Evolutionary conservation across 1,140 invertebrate species (phyloP), one percentile per base, ranked within the genome.

Genomic region (Drosophila setifemur): DNA sequence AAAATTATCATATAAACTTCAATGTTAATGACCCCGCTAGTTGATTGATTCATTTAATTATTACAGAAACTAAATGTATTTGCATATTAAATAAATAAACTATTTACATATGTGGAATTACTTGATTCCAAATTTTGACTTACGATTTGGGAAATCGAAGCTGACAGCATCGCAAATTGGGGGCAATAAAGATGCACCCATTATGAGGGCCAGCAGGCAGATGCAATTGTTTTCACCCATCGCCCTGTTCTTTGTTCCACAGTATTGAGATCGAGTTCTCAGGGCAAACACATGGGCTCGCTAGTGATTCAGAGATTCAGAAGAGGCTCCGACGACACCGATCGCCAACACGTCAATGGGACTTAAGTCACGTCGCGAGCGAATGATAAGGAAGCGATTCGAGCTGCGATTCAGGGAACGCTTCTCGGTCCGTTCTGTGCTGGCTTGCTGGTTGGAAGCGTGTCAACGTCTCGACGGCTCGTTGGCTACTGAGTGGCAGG

Each of bases 371-470:
- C 50, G 71, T 60, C 35, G 35, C 26, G 9, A 26, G 12, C 21
- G 31, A 28, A 43, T 86, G 79, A 83, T 83, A 83, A 83, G 70
- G 66, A 67, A 57, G 52, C 40, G 21, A 31, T 31, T 7, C 61
- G 4, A 70, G 64, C 33, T 55, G 57, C 67, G 67, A 39, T 39
- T 67, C 9, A 39, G 8, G n/a, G n/a, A n/a, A n/a, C n/a, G 37
- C 33, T 60, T 29, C 48, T 14, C 58, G 18, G 25, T 28, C 25
- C 35, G 47, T 28, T 58, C 35, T 26, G 42, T 54, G 19, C 18
- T 26, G 18, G n/a, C n/a, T n/a, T n/a, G n/a, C 31, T 37, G 21
- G 9, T 64, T 47, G 26, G 23, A 63, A 18, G 37, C 23, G 39
- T 73, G 44, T 18, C 11, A 33, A 25, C 57, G 49, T 29, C 33